Evolutionary conservation across 1,140 invertebrate species (phyloP).

Genomic region (Drosophila quadrilineata): DNA sequence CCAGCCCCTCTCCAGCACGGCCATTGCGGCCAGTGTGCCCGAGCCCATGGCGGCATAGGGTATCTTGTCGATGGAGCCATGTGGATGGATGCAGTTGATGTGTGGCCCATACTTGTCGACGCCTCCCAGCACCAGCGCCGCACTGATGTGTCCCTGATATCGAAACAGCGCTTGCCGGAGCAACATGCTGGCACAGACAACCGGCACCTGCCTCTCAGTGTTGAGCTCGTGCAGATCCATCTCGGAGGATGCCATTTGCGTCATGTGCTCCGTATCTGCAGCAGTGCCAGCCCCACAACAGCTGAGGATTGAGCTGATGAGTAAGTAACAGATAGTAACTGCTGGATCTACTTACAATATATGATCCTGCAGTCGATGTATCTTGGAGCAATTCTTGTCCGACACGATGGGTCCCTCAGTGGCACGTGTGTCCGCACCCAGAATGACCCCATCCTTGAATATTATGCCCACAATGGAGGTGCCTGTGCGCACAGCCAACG

Average conservation of each 20-base stretch:
- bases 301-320: too few species aligned
- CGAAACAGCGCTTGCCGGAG: conserved; percentile 97
- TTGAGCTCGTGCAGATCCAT: conserved; percentile 95
- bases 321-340: too few species aligned
- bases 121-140: conserved; percentile 96
- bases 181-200: conserved; percentile 93
- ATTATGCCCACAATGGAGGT: conserved; percentile 98
- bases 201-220: conserved; percentile 92
- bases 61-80: conserved; percentile 95
- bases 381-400: conserved; percentile 98
- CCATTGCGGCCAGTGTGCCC: conserved; percentile 97
- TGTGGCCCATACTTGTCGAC: conserved; percentile 91
- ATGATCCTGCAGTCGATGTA: conserved; percentile 96
- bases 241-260: conserved; percentile 92
- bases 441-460: conserved; percentile 96
- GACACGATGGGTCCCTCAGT: conserved; percentile 97
- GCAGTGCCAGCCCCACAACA: conserved; percentile 98
- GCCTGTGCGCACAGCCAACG: conserved; percentile 95
- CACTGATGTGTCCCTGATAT: conserved; percentile 96
- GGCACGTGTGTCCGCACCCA: conserved; percentile 98
- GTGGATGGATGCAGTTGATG: conserved; percentile 95
- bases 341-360: conserved; percentile 91
- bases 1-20: conserved; percentile 96
- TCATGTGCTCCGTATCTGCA: conserved; percentile 96
- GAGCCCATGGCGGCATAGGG: conserved; percentile 98